phyloP scores from a whole-genome alignment of 2,888 invertebrate genomes.

The Lasioglossum marginatum region DNA sequence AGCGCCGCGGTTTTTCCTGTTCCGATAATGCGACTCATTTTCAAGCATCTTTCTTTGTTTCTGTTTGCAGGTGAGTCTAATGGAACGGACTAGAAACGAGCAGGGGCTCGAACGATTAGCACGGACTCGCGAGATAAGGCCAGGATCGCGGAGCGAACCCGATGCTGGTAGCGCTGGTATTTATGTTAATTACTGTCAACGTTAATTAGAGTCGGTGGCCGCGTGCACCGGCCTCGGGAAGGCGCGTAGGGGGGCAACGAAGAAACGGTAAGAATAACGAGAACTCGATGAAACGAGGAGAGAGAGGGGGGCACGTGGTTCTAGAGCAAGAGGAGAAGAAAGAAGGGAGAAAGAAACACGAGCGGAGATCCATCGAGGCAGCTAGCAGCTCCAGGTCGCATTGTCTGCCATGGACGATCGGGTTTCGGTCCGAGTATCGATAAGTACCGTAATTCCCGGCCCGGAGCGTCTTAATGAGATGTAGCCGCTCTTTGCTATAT shows the following conservation, averaged over 20 bases:
- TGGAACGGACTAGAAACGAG: background rate
- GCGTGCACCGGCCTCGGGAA: constrained; percentile 55
- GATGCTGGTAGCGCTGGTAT: constrained; percentile 80
- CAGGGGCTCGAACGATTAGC: constrained; percentile 70
- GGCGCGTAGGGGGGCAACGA: background rate
- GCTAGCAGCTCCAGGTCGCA: constrained; percentile 62
- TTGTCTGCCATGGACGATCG: constrained; percentile 74
- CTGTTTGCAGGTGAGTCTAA: constrained; percentile 69
- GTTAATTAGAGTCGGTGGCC: constrained; percentile 81
- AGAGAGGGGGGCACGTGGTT: background rate
- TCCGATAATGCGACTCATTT: constrained; percentile 17
- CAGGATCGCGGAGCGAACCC: constrained; percentile 62
- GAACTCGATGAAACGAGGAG: constrained; percentile 36
- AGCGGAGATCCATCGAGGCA: constrained; percentile 65
- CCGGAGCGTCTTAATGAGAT: constrained; percentile 79
- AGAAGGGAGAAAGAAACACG: constrained; percentile 57
- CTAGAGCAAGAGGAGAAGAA: background rate
- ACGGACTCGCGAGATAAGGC: constrained; percentile 77
- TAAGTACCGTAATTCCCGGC: constrained; percentile 77
- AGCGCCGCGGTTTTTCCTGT: background rate
- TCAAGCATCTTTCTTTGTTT: constrained; percentile 56
- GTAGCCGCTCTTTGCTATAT: constrained; percentile 40
- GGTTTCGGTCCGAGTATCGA: constrained; percentile 78
- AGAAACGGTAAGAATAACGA: constrained; percentile 57
- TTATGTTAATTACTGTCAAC: constrained; percentile 84